Conservation (phyloP, 2,888 invertebrate genomes). For the Phortica okadai region DNA sequence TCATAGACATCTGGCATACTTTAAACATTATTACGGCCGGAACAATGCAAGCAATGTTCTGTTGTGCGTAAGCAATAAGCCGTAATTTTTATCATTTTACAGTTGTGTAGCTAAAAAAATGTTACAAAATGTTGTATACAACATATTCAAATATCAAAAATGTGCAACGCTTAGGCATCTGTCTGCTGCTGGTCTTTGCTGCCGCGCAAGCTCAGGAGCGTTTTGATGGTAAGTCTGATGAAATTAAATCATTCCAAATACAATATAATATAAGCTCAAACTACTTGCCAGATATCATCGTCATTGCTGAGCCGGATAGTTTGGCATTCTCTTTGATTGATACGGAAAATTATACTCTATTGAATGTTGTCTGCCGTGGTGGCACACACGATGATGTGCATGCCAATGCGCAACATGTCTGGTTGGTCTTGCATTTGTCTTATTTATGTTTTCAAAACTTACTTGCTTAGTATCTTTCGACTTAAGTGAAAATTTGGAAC, state of each 20-base stretch:
- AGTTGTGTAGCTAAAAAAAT: neutral
- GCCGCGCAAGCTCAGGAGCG: slow-evolving; percentile 16
- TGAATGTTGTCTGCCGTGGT: slow-evolving; percentile 59
- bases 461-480: neutral
- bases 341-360: slow-evolving; percentile 54
- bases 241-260: neutral
- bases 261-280: neutral
- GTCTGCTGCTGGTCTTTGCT: neutral
- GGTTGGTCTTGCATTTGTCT: slow-evolving; percentile 49
- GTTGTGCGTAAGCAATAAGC: too few species aligned
- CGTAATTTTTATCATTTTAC: neutral
- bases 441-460: neutral
- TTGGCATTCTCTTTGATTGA: slow-evolving; percentile 55
- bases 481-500: slow-evolving; percentile 65
- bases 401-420: slow-evolving; percentile 54
- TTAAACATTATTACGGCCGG: neutral
- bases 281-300: slow-evolving; percentile 42
- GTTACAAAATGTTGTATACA: neutral
- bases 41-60: too few species aligned
- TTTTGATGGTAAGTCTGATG: slow-evolving; percentile 18
- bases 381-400: slow-evolving; percentile 42
- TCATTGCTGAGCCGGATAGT: slow-evolving; percentile 52
- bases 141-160: neutral
- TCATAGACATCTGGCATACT: neutral
- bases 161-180: neutral